Conservation (phyloP, 1,140 invertebrate species). For the Oscheius sp. region DNA sequence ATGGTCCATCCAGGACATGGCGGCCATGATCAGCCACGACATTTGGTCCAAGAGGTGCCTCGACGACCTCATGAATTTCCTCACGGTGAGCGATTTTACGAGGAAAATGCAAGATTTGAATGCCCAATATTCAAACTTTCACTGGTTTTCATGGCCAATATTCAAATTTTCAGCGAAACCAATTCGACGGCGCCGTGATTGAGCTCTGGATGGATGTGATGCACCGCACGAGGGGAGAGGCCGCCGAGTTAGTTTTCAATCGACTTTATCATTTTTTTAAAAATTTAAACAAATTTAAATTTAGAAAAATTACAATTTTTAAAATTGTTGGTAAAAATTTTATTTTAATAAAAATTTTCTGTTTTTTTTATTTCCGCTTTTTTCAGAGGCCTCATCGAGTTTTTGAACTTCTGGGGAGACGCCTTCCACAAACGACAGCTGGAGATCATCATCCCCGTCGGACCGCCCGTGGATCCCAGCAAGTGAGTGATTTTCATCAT, state of each 20-base stretch:
- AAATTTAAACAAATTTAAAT: too few species aligned
- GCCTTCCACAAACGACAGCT: constrained; percentile 38
- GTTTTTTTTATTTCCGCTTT: too few species aligned
- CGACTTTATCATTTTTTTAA: background rate
- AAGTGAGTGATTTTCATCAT: constrained; percentile 26
- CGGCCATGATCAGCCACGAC: constrained; percentile 45
- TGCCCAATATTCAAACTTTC: too few species aligned
- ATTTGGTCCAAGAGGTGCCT: constrained; percentile 40
- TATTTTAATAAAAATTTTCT: background rate
- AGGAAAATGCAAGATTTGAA: too few species aligned
- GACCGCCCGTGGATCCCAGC: constrained; percentile 35
- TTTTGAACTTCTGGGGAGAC: constrained; percentile 39
- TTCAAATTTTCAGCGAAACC: constrained; percentile 46
- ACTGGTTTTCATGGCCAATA: background rate
- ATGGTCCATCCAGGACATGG: constrained; percentile 38
- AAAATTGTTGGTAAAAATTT: background rate
- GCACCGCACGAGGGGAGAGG: constrained; percentile 29
- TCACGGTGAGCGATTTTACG: too few species aligned
- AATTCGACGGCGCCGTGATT: constrained; percentile 55
- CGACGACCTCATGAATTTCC: constrained; percentile 45
- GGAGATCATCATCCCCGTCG: constrained; percentile 40
- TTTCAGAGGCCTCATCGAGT: constrained; percentile 12
- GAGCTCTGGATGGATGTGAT: constrained; percentile 56
- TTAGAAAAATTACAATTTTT: too few species aligned
- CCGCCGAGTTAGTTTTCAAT: constrained; percentile 14